Percentiles rank a stretch among this genome's conserved stretches.
phyloP scores from a whole-genome alignment of 2,888 invertebrate genomes.

The Nomada ruficornis region DNA sequence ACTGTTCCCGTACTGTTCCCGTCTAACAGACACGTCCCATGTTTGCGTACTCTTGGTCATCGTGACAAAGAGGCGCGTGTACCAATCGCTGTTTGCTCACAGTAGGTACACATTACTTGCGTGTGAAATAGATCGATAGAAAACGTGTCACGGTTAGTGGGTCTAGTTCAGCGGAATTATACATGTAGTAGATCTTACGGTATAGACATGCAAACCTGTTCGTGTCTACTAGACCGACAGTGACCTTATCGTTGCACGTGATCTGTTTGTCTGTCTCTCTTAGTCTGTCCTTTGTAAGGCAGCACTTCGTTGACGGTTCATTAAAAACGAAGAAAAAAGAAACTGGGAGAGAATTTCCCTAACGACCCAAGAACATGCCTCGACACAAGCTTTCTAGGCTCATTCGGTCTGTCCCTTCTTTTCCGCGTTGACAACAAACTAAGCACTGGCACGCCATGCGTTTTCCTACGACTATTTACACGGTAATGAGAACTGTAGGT shows the following conservation, averaged over 20 bases:
- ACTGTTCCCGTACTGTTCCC: not conserved
- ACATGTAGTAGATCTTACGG: conserved; percentile 30
- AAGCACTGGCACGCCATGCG: not conserved
- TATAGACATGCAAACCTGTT: conserved; percentile 44
- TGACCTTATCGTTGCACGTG: conserved; percentile 54
- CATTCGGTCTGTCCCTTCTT: not conserved
- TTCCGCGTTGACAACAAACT: not conserved
- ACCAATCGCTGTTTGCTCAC: conserved; percentile 48
- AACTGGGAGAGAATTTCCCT: not conserved
- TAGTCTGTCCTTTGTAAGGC: not conserved
- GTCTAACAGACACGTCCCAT: conserved; percentile 12
- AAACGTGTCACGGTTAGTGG: conserved; percentile 70
- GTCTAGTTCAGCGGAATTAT: conserved; percentile 73
- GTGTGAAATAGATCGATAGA: conserved; percentile 69
- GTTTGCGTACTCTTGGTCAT: conserved; percentile 8
- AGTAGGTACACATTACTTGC: conserved; percentile 56
- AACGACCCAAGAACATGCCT: not conserved
- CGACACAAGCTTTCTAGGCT: not conserved
- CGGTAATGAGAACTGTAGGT: not conserved
- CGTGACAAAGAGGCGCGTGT: conserved; percentile 18
- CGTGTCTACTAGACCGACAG: conserved; percentile 36
- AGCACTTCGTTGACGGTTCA: not conserved
- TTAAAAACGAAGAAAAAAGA: not conserved
- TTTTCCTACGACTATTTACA: not conserved
- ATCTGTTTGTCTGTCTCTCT: conserved; percentile 13